These are phyloP conservation scores for Camponotus pennsylvanicus DNA, from an alignment of 1,140 invertebrate species.

Conservation along the genomic window DNA sequence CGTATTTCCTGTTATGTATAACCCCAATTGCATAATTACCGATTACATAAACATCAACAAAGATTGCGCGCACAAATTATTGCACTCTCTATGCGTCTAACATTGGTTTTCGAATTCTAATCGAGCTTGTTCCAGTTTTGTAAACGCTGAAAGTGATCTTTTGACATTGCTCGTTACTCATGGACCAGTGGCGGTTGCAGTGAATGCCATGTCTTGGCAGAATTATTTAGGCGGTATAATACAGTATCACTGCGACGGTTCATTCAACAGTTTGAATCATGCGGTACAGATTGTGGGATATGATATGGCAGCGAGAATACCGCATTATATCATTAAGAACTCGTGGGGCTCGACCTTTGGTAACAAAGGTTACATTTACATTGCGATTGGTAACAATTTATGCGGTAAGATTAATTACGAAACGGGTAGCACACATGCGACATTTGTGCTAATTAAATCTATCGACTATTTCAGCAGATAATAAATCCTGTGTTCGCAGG, in stretches of 20 bases:
- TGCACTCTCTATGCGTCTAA: not conserved
- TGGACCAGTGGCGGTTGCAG: slow-evolving; percentile 92
- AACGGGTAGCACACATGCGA: not conserved
- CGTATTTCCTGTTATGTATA: not conserved
- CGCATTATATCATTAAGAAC: slow-evolving; percentile 95
- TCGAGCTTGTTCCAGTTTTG: slow-evolving; percentile 86
- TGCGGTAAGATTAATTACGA: slow-evolving; percentile 88
- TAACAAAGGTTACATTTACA: slow-evolving; percentile 91
- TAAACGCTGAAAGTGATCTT: slow-evolving; percentile 90
- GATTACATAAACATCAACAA: not conserved
- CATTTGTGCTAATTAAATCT: not conserved
- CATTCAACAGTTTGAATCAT: slow-evolving; percentile 91
- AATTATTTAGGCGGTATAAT: slow-evolving; percentile 95
- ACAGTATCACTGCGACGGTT: slow-evolving; percentile 92
- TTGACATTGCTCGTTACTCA: slow-evolving; percentile 88
- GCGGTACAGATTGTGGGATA: slow-evolving; percentile 96
- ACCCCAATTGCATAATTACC: not conserved
- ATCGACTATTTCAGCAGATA: not conserved
- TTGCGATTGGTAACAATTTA: slow-evolving; percentile 92
- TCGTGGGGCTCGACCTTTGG: slow-evolving; percentile 94
- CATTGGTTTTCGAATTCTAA: not conserved
- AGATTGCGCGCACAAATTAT: not conserved
- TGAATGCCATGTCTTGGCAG: slow-evolving; percentile 95
- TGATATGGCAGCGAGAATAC: slow-evolving; percentile 90
- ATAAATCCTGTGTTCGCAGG: slow-evolving; percentile 74